A percentile compares a stretch with the other conserved stretches of the same genome.
Conservation (phyloP, 2,797 vertebrate genomes). For the Sebastes aleutianus region DNA sequence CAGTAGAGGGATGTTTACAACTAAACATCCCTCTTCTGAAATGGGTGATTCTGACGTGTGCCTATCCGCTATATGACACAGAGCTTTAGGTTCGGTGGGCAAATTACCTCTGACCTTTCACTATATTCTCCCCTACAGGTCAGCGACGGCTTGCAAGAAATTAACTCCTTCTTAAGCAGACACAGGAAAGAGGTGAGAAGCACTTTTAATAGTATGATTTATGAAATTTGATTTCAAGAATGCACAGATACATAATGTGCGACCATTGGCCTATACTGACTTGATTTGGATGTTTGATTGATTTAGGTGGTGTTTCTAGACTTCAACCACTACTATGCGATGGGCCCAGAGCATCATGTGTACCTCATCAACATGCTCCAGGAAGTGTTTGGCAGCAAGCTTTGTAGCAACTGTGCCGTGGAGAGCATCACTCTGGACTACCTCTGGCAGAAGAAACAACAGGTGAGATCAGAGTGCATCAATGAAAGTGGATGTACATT, state of each 20-base stretch:
- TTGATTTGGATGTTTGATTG: not conserved
- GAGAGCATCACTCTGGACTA: constrained; percentile 88
- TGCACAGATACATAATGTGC: not conserved
- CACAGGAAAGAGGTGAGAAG: constrained; percentile 83
- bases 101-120: not conserved
- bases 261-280: not conserved
- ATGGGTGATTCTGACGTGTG: constrained; percentile 5
- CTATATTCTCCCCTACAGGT: constrained; percentile 66
- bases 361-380: constrained; percentile 87
- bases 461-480: constrained; percentile 80
- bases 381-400: constrained; percentile 89
- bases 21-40: constrained; percentile 19
- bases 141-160: constrained; percentile 90
- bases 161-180: constrained; percentile 86
- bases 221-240: not conserved
- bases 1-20: not conserved
- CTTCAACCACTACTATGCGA: constrained; percentile 98
- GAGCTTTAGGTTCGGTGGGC: not conserved
- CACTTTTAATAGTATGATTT: rapidly evolving
- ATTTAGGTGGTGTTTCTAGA: constrained; percentile 91
- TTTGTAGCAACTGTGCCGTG: constrained; percentile 85
- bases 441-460: constrained; percentile 90
- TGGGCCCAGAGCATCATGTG: constrained; percentile 88
- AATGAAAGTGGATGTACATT: not conserved
- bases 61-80: not conserved